Percentiles rank a stretch among this genome's conserved stretches.
Evolutionary conservation across 1,140 invertebrate species (phyloP).

Genomic region (Hyphantria cunea): DNA sequence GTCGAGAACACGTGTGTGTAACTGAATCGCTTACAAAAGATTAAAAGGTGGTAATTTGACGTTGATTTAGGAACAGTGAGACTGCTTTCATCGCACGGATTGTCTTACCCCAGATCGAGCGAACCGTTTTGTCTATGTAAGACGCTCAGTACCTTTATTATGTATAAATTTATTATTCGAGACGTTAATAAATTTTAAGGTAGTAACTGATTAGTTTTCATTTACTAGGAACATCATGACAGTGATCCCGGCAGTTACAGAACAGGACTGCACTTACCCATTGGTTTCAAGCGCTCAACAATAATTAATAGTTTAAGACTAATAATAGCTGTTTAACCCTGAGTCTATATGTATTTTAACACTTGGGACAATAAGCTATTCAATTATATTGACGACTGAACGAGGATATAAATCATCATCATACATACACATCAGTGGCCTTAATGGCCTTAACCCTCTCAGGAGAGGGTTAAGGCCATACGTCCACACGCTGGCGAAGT

Average conservation of each 20-base stretch:
- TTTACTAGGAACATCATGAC: constrained; percentile 8
- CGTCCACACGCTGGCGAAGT: too few species aligned
- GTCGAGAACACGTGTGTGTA: constrained; percentile 69
- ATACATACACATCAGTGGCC: too few species aligned
- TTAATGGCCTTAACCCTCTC: too few species aligned
- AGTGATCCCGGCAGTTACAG: constrained; percentile 3
- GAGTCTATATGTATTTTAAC: too few species aligned
- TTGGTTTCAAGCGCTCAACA: neutral
- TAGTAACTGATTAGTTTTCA: constrained; percentile 31
- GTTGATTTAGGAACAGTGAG: constrained; percentile 73
- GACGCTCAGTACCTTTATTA: constrained; percentile 47
- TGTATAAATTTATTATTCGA: constrained; percentile 56
- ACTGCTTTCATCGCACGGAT: constrained; percentile 67
- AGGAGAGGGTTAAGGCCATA: too few species aligned
- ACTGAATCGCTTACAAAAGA: constrained; percentile 73
- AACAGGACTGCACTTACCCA: neutral
- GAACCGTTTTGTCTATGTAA: constrained; percentile 55
- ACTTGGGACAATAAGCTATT: too few species aligned
- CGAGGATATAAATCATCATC: too few species aligned
- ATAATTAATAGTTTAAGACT: too few species aligned
- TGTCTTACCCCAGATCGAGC: constrained; percentile 62
- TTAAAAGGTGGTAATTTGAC: constrained; percentile 80
- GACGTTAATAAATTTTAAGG: constrained; percentile 53
- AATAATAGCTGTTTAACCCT: too few species aligned
- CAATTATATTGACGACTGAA: too few species aligned